These are phyloP conservation scores for Erebia ligea DNA, from an alignment of 2,888 invertebrate genomes.

Conservation along the genomic window DNA sequence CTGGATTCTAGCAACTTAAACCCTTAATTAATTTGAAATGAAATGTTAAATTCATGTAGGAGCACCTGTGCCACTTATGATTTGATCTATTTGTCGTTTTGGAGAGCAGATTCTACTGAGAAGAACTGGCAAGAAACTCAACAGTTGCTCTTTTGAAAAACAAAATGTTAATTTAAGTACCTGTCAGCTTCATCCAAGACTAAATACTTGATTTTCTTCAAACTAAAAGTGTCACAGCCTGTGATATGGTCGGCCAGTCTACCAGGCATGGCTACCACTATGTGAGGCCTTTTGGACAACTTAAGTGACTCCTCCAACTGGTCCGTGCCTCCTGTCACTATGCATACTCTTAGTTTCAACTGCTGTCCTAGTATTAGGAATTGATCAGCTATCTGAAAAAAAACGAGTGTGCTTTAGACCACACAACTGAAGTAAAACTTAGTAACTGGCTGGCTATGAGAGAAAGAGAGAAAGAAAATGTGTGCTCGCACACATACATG, in stretches of 20 bases:
- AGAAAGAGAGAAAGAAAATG: too few species aligned
- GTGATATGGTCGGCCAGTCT: slow-evolving; percentile 96
- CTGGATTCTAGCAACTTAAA: neutral
- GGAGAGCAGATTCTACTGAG: too few species aligned
- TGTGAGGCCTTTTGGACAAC: slow-evolving; percentile 92
- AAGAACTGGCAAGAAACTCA: too few species aligned
- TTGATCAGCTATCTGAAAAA: slow-evolving; percentile 94
- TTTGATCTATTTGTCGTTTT: too few species aligned
- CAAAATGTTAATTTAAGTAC: slow-evolving; percentile 65
- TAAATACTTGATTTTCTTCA: slow-evolving; percentile 91
- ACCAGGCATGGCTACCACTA: slow-evolving; percentile 98
- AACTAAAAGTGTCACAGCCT: slow-evolving; percentile 91
- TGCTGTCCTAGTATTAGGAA: slow-evolving; percentile 96
- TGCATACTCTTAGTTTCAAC: slow-evolving; percentile 90
- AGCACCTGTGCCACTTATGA: too few species aligned
- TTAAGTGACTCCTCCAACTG: slow-evolving; percentile 94
- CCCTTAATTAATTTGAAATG: neutral
- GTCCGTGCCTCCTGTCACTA: slow-evolving; percentile 97
- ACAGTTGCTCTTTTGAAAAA: too few species aligned
- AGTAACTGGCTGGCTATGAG: too few species aligned
- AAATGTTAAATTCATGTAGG: too few species aligned
- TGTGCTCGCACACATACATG: too few species aligned
- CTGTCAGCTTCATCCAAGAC: slow-evolving; percentile 99
- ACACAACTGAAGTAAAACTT: too few species aligned
- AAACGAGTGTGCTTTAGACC: too few species aligned